phyloP scores from a whole-genome alignment of 2,888 invertebrate genomes.

The Noctua fimbriata region DNA sequence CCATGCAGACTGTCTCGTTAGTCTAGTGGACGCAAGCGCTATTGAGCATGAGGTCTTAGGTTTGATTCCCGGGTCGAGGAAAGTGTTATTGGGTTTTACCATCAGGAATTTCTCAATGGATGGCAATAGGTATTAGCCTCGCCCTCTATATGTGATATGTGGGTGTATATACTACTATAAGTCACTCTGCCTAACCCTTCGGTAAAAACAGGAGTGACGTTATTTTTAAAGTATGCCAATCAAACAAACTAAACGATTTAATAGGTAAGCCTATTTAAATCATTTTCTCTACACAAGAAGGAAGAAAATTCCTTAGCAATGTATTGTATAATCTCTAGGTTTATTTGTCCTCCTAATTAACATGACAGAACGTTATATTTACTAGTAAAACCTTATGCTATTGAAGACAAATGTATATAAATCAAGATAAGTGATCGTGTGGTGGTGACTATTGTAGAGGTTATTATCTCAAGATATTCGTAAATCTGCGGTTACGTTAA shows the following conservation, averaged over 20 bases:
- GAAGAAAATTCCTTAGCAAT: constrained; percentile 18
- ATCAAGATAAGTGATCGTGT: background rate
- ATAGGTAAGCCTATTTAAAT: background rate
- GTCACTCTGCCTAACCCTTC: background rate
- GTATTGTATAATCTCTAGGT: background rate
- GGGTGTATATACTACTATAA: background rate
- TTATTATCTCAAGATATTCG: background rate
- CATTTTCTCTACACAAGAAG: background rate
- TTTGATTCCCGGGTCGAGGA: fast-evolving
- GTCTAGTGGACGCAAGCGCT: background rate
- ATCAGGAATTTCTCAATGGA: background rate
- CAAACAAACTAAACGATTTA: background rate
- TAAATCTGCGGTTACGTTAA: background rate
- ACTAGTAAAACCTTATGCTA: constrained; percentile 10
- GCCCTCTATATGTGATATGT: background rate
- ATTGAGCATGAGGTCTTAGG: background rate
- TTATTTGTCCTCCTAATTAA: constrained; percentile 41
- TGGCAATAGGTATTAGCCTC: background rate
- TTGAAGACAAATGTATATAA: background rate
- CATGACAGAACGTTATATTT: constrained; percentile 14
- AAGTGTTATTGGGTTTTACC: background rate
- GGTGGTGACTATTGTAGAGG: no score
- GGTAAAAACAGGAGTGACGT: background rate
- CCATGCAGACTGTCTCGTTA: background rate
- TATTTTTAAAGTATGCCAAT: background rate